Percentiles rank a stretch among this genome's conserved stretches.
Evolutionary conservation across 2,113 vertebrate genomes (phyloP).

Genomic region (Enhydra lutris): DNA sequence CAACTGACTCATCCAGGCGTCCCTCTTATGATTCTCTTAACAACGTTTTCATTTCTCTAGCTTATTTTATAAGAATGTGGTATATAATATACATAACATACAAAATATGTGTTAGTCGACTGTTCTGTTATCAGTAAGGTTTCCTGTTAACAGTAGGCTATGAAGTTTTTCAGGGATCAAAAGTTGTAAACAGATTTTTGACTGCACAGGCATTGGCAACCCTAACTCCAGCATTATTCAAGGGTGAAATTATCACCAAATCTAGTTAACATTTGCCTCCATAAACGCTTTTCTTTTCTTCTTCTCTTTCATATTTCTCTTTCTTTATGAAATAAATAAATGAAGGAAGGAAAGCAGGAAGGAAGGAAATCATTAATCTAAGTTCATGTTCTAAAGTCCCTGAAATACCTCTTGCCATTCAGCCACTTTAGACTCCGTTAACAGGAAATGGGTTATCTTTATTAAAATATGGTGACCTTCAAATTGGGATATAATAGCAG

Average conservation of each 20-base stretch:
- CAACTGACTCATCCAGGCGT: not conserved
- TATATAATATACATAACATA: not conserved
- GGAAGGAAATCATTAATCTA: not conserved
- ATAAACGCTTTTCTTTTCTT: not conserved
- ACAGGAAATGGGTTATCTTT: not conserved
- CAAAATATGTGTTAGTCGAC: not conserved
- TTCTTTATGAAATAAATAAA: not conserved
- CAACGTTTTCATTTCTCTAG: not conserved
- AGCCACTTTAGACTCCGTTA: not conserved
- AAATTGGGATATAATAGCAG: not conserved
- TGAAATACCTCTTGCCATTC: not conserved
- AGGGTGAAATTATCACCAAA: not conserved
- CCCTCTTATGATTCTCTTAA: not conserved
- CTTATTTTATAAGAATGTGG: not conserved
- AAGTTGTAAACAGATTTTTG: not conserved
- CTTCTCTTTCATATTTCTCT: not conserved
- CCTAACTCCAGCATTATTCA: not conserved
- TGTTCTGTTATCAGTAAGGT: not conserved
- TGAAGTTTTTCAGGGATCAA: not conserved
- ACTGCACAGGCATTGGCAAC: not conserved
- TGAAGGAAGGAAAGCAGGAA: not conserved
- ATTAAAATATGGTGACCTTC: not conserved
- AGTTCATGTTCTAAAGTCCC: not conserved
- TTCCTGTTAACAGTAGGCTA: not conserved
- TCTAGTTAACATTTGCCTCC: not conserved